Evolutionary conservation across 2,113 vertebrate species (phyloP), one percentile per base, ranked within the genome.

Genomic region (Callionymus lyra): DNA sequence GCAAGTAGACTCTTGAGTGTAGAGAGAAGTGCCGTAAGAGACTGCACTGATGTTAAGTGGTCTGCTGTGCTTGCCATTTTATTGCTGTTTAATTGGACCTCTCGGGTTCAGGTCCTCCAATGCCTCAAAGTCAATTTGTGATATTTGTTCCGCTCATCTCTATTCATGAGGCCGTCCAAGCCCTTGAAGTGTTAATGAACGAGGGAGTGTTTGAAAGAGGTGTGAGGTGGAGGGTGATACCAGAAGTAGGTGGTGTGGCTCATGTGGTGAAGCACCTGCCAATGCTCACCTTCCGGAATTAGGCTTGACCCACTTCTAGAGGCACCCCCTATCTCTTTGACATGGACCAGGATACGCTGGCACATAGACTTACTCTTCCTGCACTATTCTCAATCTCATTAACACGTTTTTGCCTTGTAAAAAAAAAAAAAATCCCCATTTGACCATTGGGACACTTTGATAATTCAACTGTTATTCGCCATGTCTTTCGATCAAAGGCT

Each of bases 141-240:
- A 62, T 56, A 31, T 58, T 63, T 65, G 34, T 38, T 41, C 59
- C 42, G 50, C 71, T 74, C 68, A 64, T 77, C 53, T 59, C 55
- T 66, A 76, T 77, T 81, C 63, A 79, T 60, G 57, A 68, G 49
- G 12, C 45, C 50, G 17, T 16, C 50, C 6, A 1, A 56, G 52
- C 57, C 69, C 58, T 74, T 63, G 66, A 75, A 74, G 68, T 75
- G 76, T 72, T 68, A 72, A 73, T 72, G 65, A 71, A 47, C 38
- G 16, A 13, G 49, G 36, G 41, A 32, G 41, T 44, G 35, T 47
- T 35, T 33, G 49, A 37, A 55, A 47, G 67, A 60, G 46, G 65
- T 69, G 70, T 65, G 44, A 54, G 56, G 41, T 54, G 38, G 48
- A 31, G 5, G 43, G 33, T 9, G 50, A 34, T 47, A 39, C 1